A percentile compares a stretch with the other conserved stretches of the same genome.
These are phyloP conservation scores for Spondyliosoma cantharus DNA, from an alignment of 2,797 vertebrate genomes.

Conservation along the genomic window DNA sequence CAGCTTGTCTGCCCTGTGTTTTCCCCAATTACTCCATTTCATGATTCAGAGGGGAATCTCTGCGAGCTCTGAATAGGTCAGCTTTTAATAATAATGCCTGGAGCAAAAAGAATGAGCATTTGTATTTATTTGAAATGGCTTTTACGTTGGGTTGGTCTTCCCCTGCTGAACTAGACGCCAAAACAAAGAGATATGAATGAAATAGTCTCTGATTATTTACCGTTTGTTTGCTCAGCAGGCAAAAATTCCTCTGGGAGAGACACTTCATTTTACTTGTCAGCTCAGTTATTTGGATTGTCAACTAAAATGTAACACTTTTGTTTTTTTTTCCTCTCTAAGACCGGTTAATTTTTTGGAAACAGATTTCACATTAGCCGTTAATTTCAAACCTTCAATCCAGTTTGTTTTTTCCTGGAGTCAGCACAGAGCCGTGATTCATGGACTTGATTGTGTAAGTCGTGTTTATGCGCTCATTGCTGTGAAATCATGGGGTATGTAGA, in stretches of 20 bases:
- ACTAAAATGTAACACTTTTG: conserved; percentile 49
- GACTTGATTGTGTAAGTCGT: conserved; percentile 39
- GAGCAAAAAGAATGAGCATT: conserved; percentile 37
- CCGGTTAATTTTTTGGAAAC: conserved; percentile 37
- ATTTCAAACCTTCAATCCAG: conserved; percentile 44
- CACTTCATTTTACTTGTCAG: conserved; percentile 52
- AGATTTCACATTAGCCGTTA: conserved; percentile 57
- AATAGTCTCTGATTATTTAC: conserved; percentile 61
- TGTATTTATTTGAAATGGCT: conserved; percentile 51
- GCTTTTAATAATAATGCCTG: conserved; percentile 18
- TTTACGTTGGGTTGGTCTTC: conserved; percentile 43
- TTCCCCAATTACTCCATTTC: conserved; percentile 5
- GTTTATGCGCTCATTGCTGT: conserved; percentile 21
- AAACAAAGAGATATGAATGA: conserved; percentile 47
- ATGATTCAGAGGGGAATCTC: conserved; percentile 36
- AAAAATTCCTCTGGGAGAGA: conserved; percentile 38
- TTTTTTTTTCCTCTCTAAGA: conserved; percentile 25
- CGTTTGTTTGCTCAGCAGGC: conserved; percentile 59
- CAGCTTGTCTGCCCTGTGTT: not conserved
- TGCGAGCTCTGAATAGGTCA: conserved; percentile 18
- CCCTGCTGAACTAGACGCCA: conserved; percentile 39
- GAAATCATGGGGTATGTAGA: conserved; percentile 27
- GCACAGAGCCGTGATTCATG: conserved; percentile 42
- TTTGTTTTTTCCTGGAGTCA: conserved; percentile 25
- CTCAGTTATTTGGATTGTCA: conserved; percentile 59